Conservation (phyloP, 2,113 vertebrate species). For the Burhinus oedicnemus region DNA sequence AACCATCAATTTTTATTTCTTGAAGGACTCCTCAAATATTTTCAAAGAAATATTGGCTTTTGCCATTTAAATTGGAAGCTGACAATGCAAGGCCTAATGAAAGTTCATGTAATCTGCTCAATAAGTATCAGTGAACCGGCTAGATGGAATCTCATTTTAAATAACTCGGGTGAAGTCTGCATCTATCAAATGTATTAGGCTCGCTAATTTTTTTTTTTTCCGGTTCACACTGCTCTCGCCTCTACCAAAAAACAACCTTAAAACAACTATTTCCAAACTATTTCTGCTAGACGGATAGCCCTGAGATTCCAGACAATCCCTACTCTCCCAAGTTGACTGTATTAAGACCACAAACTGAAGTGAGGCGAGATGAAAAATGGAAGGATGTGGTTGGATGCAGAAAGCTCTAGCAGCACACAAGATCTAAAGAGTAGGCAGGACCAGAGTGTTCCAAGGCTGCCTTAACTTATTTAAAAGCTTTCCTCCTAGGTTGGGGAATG, state of each 20-base stretch:
- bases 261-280: background rate
- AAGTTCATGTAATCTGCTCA: background rate
- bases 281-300: background rate
- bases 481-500: background rate
- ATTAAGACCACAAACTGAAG: background rate
- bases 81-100: background rate
- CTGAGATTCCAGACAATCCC: background rate
- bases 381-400: background rate
- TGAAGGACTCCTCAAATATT: background rate
- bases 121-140: background rate
- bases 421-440: background rate
- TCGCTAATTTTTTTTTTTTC: fast-evolving
- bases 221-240: background rate
- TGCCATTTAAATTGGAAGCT: background rate
- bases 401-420: background rate
- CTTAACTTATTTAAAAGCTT: background rate
- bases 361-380: background rate
- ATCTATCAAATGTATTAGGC: background rate
- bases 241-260: background rate
- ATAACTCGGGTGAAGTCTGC: background rate
- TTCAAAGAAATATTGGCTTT: background rate
- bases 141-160: background rate
- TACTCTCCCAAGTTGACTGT: background rate
- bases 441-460: background rate
- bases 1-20: background rate